Percentiles rank a stretch among this genome's conserved stretches.
Evolutionary conservation across 2,113 vertebrate species (phyloP).

Genomic region (Stictonetta naevosa): DNA sequence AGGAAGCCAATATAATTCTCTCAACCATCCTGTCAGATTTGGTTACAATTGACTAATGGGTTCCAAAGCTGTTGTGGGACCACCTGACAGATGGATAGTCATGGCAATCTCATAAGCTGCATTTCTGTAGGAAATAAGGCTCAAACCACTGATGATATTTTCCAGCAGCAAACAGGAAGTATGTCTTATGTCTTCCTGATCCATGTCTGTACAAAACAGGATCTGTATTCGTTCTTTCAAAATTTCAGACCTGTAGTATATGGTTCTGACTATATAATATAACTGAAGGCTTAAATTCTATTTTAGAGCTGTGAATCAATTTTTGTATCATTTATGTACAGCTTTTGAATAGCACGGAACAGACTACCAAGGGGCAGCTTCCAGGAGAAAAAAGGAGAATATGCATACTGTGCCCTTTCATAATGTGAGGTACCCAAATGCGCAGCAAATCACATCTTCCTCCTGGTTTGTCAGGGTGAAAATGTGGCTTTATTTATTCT

Average conservation of each 20-base stretch:
- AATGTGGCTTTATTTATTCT: background rate
- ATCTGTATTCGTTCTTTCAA: background rate
- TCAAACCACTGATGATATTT: background rate
- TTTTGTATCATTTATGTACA: background rate
- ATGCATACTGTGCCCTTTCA: background rate
- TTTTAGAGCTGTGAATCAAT: background rate
- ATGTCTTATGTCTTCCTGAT: background rate
- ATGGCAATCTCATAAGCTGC: background rate
- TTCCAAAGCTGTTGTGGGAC: background rate
- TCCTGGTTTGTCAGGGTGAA: background rate
- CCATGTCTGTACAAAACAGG: background rate
- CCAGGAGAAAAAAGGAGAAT: background rate
- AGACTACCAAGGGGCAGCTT: background rate
- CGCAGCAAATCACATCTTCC: background rate
- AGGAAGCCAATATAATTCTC: background rate
- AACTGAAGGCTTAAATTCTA: background rate
- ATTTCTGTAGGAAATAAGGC: background rate
- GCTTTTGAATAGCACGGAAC: background rate
- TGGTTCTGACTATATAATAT: background rate
- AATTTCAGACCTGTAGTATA: background rate
- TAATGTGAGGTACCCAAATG: background rate
- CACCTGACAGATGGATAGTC: background rate
- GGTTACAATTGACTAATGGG: background rate
- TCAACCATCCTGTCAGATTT: background rate
- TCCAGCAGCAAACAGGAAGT: background rate